A percentile compares a stretch with the other conserved stretches of the same genome.
Conservation (phyloP, 2,797 vertebrate species). For the Galagoides demidoff region DNA sequence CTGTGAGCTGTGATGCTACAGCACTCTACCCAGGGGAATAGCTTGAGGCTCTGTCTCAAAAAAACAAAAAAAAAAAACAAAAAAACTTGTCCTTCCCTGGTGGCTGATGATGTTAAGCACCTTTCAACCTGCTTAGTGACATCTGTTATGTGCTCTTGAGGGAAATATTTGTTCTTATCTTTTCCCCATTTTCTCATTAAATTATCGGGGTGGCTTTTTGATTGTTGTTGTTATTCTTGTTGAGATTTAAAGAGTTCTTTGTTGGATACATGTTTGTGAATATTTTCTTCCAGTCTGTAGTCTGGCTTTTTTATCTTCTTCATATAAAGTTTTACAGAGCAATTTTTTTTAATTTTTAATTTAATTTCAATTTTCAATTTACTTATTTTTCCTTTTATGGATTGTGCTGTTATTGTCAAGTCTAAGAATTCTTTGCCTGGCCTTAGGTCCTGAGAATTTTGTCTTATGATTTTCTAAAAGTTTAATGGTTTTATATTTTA, state of each 20-base stretch:
- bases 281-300: background rate
- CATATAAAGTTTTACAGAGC: background rate
- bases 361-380: background rate
- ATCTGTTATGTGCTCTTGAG: background rate
- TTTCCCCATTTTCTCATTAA: background rate
- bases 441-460: background rate
- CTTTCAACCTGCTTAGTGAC: background rate
- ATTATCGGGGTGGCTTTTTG: background rate
- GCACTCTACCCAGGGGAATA: no score
- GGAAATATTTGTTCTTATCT: background rate
- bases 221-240: background rate
- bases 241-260: background rate
- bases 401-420: background rate
- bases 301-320: background rate
- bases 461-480: background rate
- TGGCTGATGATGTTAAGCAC: no score
- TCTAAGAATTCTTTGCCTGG: background rate
- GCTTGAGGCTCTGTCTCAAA: no score
- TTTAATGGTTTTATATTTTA: background rate
- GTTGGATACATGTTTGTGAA: background rate
- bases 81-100: background rate
- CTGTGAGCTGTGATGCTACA: no score
- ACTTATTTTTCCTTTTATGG: background rate
- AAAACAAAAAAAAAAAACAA: no score
- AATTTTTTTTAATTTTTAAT: accelerated